Percentiles rank a stretch among this genome's conserved stretches.
phyloP scores from a whole-genome alignment of 1,140 invertebrate genomes.

The Nixonia krombeini region DNA sequence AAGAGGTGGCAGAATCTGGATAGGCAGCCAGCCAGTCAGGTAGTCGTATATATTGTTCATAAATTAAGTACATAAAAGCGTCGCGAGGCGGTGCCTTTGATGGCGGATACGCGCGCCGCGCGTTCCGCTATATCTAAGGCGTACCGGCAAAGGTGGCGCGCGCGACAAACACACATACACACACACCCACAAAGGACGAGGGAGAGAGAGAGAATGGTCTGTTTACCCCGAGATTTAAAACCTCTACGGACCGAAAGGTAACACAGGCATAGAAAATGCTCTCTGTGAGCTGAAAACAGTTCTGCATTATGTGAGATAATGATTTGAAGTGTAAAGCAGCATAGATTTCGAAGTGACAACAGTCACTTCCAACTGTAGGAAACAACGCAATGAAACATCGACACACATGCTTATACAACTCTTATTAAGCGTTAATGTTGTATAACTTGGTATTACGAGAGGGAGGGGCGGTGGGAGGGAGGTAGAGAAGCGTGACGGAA shows the following conservation, averaged over 20 bases:
- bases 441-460: too few species aligned
- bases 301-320: too few species aligned
- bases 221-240: too few species aligned
- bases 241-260: too few species aligned
- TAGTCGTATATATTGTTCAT: conserved; percentile 61
- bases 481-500: not conserved
- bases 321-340: too few species aligned
- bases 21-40: conserved; percentile 37
- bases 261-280: too few species aligned
- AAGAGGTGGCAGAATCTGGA: conserved; percentile 57
- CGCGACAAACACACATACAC: not conserved
- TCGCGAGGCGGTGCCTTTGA: conserved; percentile 62
- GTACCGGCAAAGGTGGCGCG: not conserved
- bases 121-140: conserved; percentile 57
- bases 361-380: too few species aligned
- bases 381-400: too few species aligned
- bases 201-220: not conserved
- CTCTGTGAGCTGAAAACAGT: too few species aligned
- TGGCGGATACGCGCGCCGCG: conserved; percentile 56
- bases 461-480: not conserved
- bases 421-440: too few species aligned
- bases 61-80: conserved; percentile 67
- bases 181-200: not conserved
- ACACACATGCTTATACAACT: too few species aligned
- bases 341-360: too few species aligned